Percentiles rank a stretch among this genome's conserved stretches.
Evolutionary conservation across 2,888 invertebrate species (phyloP).

Genomic region (Caenorhabditis sp.): DNA sequence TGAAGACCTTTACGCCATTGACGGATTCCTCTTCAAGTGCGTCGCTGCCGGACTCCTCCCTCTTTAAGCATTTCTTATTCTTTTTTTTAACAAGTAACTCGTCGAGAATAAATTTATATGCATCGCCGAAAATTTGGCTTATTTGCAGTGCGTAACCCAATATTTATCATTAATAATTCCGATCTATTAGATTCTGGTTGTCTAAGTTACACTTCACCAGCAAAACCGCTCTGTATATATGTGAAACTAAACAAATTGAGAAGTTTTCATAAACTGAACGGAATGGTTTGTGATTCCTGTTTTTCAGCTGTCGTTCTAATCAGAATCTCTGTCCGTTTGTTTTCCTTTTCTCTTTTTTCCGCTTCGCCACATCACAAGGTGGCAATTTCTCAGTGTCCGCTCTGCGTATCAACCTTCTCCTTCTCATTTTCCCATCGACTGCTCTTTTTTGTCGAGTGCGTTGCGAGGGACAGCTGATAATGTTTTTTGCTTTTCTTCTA

Average conservation of each 20-base stretch:
- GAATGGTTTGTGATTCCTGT: too few relatives aligned
- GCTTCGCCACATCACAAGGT: background rate
- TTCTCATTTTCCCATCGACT: background rate
- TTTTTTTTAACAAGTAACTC: too few relatives aligned
- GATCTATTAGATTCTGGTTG: too few relatives aligned
- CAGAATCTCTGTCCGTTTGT: too few relatives aligned
- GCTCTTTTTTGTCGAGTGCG: background rate
- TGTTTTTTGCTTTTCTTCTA: background rate
- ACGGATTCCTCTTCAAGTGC: conserved; percentile 3
- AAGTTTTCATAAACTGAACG: too few relatives aligned
- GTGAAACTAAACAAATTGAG: too few relatives aligned
- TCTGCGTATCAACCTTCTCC: background rate
- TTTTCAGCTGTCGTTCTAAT: too few relatives aligned
- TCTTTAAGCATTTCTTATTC: background rate
- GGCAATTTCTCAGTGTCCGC: background rate
- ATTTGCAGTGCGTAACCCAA: too few relatives aligned
- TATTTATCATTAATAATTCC: too few relatives aligned
- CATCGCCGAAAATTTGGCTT: too few relatives aligned
- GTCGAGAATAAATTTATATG: background rate
- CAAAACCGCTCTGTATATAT: too few relatives aligned
- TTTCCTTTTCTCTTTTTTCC: background rate
- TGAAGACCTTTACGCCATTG: conserved; percentile 2
- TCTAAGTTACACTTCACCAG: too few relatives aligned
- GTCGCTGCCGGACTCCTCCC: background rate
- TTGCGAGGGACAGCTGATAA: background rate